A percentile compares a stretch with the other conserved stretches of the same genome.
Evolutionary conservation across 2,888 invertebrate genomes (phyloP).

Genomic region (Acronicta psi): DNA sequence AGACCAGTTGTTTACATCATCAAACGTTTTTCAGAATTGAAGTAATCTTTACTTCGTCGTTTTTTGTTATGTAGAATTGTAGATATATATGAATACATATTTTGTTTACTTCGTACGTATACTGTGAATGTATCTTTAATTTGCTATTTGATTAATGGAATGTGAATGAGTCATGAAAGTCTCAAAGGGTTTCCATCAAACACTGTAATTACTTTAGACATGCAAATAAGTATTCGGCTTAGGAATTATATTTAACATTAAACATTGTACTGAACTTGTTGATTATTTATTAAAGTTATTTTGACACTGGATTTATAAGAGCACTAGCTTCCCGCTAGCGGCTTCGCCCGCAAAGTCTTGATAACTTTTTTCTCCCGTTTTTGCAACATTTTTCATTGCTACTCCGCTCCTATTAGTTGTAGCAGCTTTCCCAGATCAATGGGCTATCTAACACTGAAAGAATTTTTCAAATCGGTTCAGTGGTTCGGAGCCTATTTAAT

Average conservation of each 20-base stretch:
- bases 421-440: too few species aligned
- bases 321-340: too few species aligned
- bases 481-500: too few species aligned
- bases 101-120: neutral
- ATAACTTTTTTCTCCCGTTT: too few species aligned
- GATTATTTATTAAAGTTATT: neutral
- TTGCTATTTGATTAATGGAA: constrained; percentile 4
- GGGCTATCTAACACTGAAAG: too few species aligned
- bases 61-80: neutral
- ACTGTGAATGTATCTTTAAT: constrained; percentile 4
- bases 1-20: too few species aligned
- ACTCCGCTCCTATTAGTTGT: too few species aligned
- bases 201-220: constrained; percentile 35
- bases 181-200: constrained; percentile 31
- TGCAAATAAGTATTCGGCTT: constrained; percentile 43
- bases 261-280: neutral
- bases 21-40: too few species aligned
- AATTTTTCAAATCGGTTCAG: too few species aligned
- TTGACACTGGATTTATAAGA: too few species aligned
- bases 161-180: constrained; percentile 11
- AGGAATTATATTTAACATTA: neutral
- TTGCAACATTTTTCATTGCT: too few species aligned
- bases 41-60: neutral
- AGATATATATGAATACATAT: neutral
- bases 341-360: too few species aligned